Evolutionary conservation across 2,797 vertebrate species (phyloP).

Genomic region (Cheirogaleus major): DNA sequence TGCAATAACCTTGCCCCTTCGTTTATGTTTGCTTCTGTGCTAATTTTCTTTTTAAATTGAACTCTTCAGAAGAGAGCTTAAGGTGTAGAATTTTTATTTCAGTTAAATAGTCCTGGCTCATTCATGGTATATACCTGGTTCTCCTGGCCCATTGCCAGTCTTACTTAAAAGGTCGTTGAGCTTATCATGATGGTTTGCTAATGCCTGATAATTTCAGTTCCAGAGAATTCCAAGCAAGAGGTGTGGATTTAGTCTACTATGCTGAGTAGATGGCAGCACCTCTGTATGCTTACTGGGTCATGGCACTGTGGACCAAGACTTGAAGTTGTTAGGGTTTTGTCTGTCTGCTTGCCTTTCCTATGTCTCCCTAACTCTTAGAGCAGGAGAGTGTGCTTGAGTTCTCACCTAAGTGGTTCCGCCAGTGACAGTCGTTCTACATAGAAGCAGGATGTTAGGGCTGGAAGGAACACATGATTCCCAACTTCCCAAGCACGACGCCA

Average conservation of each 20-base stretch:
- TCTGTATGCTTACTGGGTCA: not conserved
- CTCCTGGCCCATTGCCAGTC: constrained; percentile 5
- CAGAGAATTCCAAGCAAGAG: constrained; percentile 4
- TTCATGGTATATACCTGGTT: not conserved
- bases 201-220: not conserved
- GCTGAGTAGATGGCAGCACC: not conserved
- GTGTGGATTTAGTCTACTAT: not conserved
- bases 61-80: constrained; percentile 70
- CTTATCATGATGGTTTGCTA: constrained; percentile 13
- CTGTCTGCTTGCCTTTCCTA: not conserved
- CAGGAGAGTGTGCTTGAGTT: not conserved
- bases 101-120: constrained; percentile 47
- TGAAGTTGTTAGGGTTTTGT: not conserved
- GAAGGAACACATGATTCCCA: not conserved
- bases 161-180: constrained; percentile 19
- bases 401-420: not conserved
- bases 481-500: not conserved
- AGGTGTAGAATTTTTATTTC: constrained; percentile 72
- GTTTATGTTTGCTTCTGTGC: constrained; percentile 72
- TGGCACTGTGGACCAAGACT: not conserved
- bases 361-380: not conserved
- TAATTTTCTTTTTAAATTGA: constrained; percentile 79
- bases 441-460: not conserved
- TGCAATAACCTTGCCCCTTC: constrained; percentile 64
- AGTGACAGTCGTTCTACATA: not conserved